Evolutionary conservation across 2,113 vertebrate species (phyloP).

Genomic region (Steatornis caripensis): DNA sequence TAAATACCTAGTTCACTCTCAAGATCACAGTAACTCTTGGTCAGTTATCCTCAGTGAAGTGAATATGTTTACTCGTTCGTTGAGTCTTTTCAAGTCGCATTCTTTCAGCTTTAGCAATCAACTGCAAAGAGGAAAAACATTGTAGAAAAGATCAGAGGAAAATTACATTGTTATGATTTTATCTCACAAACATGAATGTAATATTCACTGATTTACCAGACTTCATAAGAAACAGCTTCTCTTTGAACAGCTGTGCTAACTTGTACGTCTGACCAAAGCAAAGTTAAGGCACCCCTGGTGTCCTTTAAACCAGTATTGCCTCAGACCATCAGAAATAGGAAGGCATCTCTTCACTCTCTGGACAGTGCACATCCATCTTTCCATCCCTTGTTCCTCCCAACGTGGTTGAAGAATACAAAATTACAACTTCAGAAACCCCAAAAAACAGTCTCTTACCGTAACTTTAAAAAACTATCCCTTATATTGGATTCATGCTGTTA

Average conservation of each 20-base stretch:
- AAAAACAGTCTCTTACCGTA: neutral
- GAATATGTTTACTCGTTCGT: conserved; percentile 87
- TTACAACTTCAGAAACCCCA: neutral
- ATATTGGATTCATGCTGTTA: neutral
- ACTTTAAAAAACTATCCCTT: neutral
- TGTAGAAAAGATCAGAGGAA: neutral
- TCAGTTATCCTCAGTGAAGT: conserved; percentile 84
- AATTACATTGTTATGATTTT: neutral
- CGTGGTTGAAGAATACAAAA: fast-evolving
- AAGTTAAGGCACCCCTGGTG: no score
- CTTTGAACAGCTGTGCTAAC: neutral
- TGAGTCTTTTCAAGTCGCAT: conserved; percentile 87
- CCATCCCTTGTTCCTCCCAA: neutral
- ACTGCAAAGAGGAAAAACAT: conserved; percentile 66
- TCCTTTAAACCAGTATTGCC: neutral
- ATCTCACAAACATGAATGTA: neutral
- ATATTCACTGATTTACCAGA: neutral
- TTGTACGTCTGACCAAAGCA: neutral
- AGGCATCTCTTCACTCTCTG: neutral
- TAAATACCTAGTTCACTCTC: neutral
- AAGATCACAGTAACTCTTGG: neutral
- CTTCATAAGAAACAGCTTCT: neutral
- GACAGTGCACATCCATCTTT: neutral
- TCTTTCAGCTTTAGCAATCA: conserved; percentile 94
- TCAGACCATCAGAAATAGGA: neutral